A percentile compares a stretch with the other conserved stretches of the same genome.
Evolutionary conservation across 2,888 invertebrate genomes (phyloP).

Genomic region (Drosophila subquinaria): DNA sequence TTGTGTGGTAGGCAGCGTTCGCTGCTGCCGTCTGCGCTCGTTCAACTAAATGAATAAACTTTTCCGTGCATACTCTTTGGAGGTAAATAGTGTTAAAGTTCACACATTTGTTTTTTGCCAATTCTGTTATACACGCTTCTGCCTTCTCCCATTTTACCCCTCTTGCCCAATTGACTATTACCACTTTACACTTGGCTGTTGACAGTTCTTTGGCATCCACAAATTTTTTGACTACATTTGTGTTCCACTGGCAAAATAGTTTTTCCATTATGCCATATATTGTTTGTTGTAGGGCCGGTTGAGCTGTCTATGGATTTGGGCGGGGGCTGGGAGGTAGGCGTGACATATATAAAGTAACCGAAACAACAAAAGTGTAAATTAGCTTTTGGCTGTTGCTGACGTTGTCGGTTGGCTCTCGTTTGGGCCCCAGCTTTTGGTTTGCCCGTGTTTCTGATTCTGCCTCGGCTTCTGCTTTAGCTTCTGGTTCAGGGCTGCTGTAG

Average conservation of each 20-base stretch:
- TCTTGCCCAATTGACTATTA: constrained; percentile 4
- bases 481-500: constrained; percentile 17
- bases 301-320: neutral
- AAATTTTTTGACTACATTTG: constrained; percentile 81
- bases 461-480: constrained; percentile 21
- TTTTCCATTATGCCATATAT: constrained; percentile 76
- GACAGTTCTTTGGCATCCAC: constrained; percentile 75
- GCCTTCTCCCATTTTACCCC: neutral
- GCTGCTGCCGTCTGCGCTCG: constrained; percentile 70
- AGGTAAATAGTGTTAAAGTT: constrained; percentile 82
- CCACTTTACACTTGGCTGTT: constrained; percentile 45
- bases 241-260: constrained; percentile 69
- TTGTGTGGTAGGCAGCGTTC: constrained; percentile 25
- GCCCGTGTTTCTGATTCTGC: constrained; percentile 21
- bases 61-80: constrained; percentile 78
- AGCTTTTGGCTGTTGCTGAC: constrained; percentile 81
- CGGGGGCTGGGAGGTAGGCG: constrained; percentile 6
- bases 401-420: constrained; percentile 66
- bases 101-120: constrained; percentile 63
- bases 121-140: constrained; percentile 47
- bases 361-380: constrained; percentile 82
- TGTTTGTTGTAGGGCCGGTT: constrained; percentile 3
- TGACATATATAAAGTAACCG: constrained; percentile 76
- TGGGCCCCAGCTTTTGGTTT: constrained; percentile 9
- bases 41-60: constrained; percentile 80